Percentiles rank a stretch among this genome's conserved stretches.
These are phyloP conservation scores for Drosophila nigrodunni DNA, from an alignment of 1,140 invertebrate species.

Conservation along the genomic window DNA sequence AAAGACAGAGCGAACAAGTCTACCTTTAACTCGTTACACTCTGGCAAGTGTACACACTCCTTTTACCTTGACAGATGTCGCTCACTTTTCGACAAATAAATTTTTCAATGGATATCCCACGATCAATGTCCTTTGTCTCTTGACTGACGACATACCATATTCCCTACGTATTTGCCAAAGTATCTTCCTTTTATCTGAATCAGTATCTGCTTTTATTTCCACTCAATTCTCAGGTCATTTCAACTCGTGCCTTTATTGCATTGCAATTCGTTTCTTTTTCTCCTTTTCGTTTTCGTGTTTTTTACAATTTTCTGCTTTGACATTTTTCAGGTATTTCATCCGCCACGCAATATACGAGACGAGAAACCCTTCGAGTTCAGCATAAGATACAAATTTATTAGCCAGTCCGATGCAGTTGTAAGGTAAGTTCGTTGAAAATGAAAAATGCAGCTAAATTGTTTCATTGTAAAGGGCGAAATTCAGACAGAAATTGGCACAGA, in stretches of 20 bases:
- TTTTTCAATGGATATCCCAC: conserved; percentile 19
- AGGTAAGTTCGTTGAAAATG: conserved; percentile 79
- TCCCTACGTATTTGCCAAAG: conserved; percentile 23
- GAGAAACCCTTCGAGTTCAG: conserved; percentile 90
- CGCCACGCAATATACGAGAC: conserved; percentile 86
- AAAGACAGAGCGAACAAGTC: conserved; percentile 5
- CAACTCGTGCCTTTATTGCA: conserved; percentile 32
- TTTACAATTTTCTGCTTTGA: conserved; percentile 28
- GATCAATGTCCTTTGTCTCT: conserved; percentile 32
- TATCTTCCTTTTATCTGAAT: neutral
- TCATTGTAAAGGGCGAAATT: neutral
- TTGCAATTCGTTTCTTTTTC: conserved; percentile 31
- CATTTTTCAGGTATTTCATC: conserved; percentile 87
- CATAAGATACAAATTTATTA: conserved; percentile 91
- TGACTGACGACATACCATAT: conserved; percentile 26
- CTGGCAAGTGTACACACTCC: too few relatives aligned
- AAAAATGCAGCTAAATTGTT: conserved; percentile 18
- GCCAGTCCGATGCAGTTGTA: conserved; percentile 90
- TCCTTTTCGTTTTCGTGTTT: conserved; percentile 18
- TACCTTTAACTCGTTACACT: conserved; percentile 27
- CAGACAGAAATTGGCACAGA: neutral
- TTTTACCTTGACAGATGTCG: conserved; percentile 39
- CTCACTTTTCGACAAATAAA: conserved; percentile 42
- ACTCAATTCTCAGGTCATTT: conserved; percentile 46
- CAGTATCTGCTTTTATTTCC: conserved; percentile 11